These are phyloP conservation scores for Phymanthus crucifer DNA, from an alignment of 92 coral and sea anemone species.

Conservation along the genomic window DNA sequence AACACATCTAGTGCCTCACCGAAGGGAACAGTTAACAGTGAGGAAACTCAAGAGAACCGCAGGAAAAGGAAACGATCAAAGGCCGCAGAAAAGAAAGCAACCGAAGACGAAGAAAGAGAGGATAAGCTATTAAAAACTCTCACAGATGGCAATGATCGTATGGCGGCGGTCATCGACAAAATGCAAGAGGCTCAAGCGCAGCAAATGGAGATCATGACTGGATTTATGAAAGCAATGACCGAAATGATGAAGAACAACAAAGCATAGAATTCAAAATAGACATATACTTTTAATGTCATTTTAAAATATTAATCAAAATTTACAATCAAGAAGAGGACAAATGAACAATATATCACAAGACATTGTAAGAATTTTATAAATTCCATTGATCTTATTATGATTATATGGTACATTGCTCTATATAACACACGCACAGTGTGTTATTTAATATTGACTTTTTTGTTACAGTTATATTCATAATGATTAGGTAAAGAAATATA, in stretches of 20 bases:
- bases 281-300: not conserved
- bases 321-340: not conserved
- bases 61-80: conserved; percentile 37
- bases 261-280: not conserved
- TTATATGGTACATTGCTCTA: not conserved
- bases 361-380: not conserved
- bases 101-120: conserved; percentile 17
- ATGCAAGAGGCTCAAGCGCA: conserved; percentile 46
- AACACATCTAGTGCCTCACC: conserved; percentile 14
- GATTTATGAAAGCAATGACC: conserved; percentile 41
- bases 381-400: not conserved
- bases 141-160: conserved; percentile 36
- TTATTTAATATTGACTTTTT: no score
- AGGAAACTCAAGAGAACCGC: conserved; percentile 27
- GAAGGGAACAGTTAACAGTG: conserved; percentile 19
- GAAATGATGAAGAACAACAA: conserved; percentile 37
- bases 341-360: not conserved
- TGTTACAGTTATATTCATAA: not conserved
- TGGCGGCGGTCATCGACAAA: conserved; percentile 31
- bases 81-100: conserved; percentile 18
- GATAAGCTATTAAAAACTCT: conserved; percentile 34
- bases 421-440: not conserved
- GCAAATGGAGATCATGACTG: conserved; percentile 43
- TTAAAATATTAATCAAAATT: no score
- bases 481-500: not conserved